These are phyloP conservation scores for Limonius californicus DNA, from an alignment of 1,140 invertebrate genomes.

Conservation along the genomic window DNA sequence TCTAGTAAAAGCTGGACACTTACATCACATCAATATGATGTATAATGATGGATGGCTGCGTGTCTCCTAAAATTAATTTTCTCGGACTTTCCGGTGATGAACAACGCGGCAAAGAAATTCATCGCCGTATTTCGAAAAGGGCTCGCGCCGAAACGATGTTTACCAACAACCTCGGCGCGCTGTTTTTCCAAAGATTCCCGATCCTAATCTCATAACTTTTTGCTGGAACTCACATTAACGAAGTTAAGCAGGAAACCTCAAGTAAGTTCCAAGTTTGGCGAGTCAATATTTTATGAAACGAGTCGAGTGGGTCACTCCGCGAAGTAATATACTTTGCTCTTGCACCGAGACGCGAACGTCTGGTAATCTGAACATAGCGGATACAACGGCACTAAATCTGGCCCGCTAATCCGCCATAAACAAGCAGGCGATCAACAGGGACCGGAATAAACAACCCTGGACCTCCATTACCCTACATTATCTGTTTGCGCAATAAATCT, in stretches of 20 bases:
- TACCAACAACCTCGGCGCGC: background rate
- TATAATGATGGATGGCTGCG: conserved; percentile 6
- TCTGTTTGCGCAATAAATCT: conserved; percentile 6
- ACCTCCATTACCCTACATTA: conserved; percentile 10
- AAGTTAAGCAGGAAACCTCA: conserved; percentile 1
- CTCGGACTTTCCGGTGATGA: conserved; percentile 2
- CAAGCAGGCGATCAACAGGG: conserved; percentile 10
- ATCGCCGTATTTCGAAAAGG: background rate
- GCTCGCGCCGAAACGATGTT: background rate
- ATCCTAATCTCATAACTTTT: background rate
- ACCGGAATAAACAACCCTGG: conserved; percentile 10
- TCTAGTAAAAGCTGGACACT: conserved; percentile 8
- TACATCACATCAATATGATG: conserved; percentile 13
- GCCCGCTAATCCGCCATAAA: conserved; percentile 8
- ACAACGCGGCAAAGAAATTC: background rate
- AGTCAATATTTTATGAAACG: conserved; percentile 1
- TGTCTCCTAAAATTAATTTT: conserved; percentile 11
- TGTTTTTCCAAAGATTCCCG: background rate
- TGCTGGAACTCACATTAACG: background rate
- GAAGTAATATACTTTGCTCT: background rate
- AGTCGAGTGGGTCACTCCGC: background rate
- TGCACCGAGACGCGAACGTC: conserved; percentile 1
- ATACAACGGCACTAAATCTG: conserved; percentile 1
- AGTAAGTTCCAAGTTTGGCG: background rate
- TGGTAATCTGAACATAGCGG: conserved; percentile 6